Conservation (phyloP, 1,140 invertebrate species). For the Drosophila navojoa region DNA sequence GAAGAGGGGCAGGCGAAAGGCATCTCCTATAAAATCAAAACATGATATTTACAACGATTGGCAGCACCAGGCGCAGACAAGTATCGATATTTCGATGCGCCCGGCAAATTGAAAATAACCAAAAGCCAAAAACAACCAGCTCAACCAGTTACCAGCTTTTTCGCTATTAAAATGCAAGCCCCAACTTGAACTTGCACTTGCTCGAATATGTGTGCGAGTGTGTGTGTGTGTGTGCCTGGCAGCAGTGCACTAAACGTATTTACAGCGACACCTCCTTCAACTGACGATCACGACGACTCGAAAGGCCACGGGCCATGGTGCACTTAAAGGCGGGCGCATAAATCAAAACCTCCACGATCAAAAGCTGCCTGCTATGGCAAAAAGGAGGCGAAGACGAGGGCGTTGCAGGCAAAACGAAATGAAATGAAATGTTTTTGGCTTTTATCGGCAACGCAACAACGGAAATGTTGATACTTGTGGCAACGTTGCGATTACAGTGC, state of each 20-base stretch:
- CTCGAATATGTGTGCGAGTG: not conserved
- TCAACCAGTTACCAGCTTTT: conserved; percentile 45
- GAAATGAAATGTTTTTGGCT: conserved; percentile 3
- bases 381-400: conserved; percentile 2
- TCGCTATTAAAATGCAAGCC: conserved; percentile 14
- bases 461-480: conserved; percentile 51
- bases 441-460: conserved; percentile 56
- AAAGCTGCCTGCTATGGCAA: conserved; percentile 31
- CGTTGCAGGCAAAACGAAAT: not conserved
- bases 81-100: conserved; percentile 37
- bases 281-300: conserved; percentile 37
- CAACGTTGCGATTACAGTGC: conserved; percentile 32
- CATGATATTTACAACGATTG: conserved; percentile 41
- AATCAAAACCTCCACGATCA: conserved; percentile 44
- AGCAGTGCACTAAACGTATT: conserved; percentile 39
- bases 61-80: conserved; percentile 15
- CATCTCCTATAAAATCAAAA: conserved; percentile 11
- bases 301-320: conserved; percentile 24
- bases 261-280: conserved; percentile 42
- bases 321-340: conserved; percentile 55
- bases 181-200: conserved; percentile 49
- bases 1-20: not conserved
- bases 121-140: conserved; percentile 37
- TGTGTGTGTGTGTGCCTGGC: conserved; percentile 6
- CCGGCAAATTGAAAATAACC: conserved; percentile 23